phyloP scores from a whole-genome alignment of 2,113 vertebrate species.

The Climacteris rufus region DNA sequence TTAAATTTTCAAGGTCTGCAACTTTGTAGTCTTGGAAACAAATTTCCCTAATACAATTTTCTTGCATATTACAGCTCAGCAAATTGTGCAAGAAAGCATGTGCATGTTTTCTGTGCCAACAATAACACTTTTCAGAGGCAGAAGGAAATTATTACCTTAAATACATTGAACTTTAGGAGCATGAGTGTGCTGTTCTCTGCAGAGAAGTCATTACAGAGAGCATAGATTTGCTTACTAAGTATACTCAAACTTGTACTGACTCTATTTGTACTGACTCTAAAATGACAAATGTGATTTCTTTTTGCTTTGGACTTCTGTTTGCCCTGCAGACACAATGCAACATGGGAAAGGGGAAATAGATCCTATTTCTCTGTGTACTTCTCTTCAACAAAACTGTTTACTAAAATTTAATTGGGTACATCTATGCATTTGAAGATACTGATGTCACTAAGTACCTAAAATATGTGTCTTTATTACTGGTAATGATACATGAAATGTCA shows the following conservation, averaged over 20 bases:
- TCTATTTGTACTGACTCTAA: not conserved
- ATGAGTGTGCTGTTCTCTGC: not conserved
- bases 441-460: not conserved
- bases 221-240: not conserved
- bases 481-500: not conserved
- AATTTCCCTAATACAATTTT: not conserved
- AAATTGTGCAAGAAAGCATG: not conserved
- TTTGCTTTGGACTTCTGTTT: not conserved
- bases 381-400: not conserved
- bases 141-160: constrained; percentile 16
- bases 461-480: not conserved
- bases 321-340: not conserved
- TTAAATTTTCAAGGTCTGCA: not conserved
- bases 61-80: not conserved
- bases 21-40: not conserved
- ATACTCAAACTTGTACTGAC: not conserved
- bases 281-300: not conserved
- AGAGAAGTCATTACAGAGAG: not conserved
- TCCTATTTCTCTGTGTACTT: not conserved
- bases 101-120: constrained; percentile 1
- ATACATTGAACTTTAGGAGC: not conserved
- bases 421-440: not conserved
- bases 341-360: not conserved
- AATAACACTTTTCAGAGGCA: not conserved
- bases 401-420: not conserved